Evolutionary conservation across 2,113 vertebrate species (phyloP).

Genomic region (Paradisaea rubra): DNA sequence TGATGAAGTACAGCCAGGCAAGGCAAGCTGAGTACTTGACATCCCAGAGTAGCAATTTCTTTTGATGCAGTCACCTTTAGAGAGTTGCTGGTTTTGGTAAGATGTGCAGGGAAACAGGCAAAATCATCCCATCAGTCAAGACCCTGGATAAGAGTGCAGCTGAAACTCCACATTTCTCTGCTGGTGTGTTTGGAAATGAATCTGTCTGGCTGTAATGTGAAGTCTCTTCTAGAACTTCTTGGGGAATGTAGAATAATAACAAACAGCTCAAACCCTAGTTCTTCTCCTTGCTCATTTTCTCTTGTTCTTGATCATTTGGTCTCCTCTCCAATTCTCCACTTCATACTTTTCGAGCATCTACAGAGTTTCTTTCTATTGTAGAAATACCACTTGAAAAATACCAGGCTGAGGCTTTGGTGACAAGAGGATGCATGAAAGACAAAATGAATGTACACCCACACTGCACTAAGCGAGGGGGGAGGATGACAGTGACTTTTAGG

Average conservation of each 20-base stretch:
- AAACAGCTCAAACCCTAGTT: background rate
- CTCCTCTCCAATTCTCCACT: background rate
- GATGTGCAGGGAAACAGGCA: background rate
- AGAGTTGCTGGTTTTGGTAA: background rate
- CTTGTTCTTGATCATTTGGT: background rate
- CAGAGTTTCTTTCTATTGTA: background rate
- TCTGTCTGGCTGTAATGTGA: background rate
- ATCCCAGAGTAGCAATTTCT: background rate
- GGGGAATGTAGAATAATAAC: background rate
- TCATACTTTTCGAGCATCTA: background rate
- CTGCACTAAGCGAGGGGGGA: background rate
- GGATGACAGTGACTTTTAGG: background rate
- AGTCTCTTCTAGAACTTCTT: background rate
- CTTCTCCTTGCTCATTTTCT: background rate
- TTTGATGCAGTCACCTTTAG: slow-evolving; percentile 9
- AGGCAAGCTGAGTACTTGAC: background rate
- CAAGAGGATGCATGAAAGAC: background rate
- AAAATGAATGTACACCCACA: background rate
- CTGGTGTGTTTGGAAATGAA: background rate
- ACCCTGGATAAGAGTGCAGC: background rate
- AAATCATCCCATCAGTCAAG: slow-evolving; percentile 3
- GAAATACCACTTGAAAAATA: background rate
- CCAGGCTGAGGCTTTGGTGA: background rate
- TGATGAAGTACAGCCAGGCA: background rate
- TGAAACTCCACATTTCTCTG: background rate